These are phyloP conservation scores for Trichopria drosophilae DNA, from an alignment of 2,888 invertebrate genomes.

Conservation along the genomic window DNA sequence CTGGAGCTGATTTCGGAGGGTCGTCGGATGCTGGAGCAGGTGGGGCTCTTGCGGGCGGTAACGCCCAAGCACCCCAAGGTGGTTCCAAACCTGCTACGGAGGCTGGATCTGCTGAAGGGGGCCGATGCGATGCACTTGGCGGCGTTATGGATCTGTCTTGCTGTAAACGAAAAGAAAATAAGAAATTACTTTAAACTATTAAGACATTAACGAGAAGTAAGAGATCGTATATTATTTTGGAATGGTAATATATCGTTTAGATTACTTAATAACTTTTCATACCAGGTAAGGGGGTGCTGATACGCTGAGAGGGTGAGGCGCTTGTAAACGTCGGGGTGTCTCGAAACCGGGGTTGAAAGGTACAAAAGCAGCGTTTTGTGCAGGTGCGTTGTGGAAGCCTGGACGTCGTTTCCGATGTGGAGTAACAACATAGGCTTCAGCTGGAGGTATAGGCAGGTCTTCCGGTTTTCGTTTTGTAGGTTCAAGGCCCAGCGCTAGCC, in stretches of 20 bases:
- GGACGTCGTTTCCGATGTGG: constrained; percentile 84
- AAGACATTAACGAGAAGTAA: no score
- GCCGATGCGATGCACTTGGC: constrained; percentile 53
- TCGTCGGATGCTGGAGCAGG: constrained; percentile 63
- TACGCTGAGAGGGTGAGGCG: constrained; percentile 70
- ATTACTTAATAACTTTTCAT: constrained; percentile 33
- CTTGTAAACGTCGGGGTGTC: constrained; percentile 62
- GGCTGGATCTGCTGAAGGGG: constrained; percentile 54
- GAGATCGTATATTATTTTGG: background rate
- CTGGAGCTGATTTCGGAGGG: constrained; percentile 65
- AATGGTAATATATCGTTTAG: no score
- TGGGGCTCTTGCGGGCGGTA: constrained; percentile 64
- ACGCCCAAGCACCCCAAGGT: constrained; percentile 54
- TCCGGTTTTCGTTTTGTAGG: constrained; percentile 68
- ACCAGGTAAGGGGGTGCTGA: constrained; percentile 72
- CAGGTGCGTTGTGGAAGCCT: constrained; percentile 84
- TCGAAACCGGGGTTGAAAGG: constrained; percentile 66
- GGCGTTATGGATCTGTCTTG: constrained; percentile 56
- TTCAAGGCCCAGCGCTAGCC: constrained; percentile 68
- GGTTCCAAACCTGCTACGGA: constrained; percentile 49
- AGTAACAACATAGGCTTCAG: constrained; percentile 83
- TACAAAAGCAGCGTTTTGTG: constrained; percentile 85
- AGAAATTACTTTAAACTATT: no score
- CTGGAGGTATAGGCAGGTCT: constrained; percentile 70
- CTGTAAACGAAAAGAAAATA: constrained; percentile 31